phyloP scores from a whole-genome alignment of 2,888 invertebrate genomes.

The Spatulosminthurus flaviceps region DNA sequence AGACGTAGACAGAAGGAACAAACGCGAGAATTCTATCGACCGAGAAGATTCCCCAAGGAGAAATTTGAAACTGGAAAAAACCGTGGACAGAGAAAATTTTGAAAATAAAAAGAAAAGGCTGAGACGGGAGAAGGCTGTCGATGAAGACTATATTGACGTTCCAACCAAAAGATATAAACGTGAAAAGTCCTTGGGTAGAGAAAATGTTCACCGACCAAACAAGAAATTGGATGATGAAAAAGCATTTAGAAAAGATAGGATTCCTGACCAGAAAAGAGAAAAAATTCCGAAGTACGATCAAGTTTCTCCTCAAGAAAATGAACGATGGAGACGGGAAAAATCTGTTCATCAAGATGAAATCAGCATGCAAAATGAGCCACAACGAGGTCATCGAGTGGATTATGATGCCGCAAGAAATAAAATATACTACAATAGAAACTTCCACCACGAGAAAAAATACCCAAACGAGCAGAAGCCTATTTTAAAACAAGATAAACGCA shows the following conservation, averaged over 20 bases:
- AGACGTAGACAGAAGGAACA: slow-evolving; percentile 28
- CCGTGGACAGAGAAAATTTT: too few relatives aligned
- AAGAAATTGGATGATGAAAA: slow-evolving; percentile 29
- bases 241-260: neutral
- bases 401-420: neutral
- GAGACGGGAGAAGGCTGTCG: too few relatives aligned
- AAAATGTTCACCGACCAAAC: slow-evolving; percentile 5
- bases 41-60: too few relatives aligned
- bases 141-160: too few relatives aligned
- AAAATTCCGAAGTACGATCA: too few relatives aligned
- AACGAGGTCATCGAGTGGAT: neutral
- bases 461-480: too few relatives aligned
- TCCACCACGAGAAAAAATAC: too few relatives aligned
- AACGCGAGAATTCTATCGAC: too few relatives aligned
- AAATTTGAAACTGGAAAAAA: too few relatives aligned
- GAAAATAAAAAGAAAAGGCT: too few relatives aligned
- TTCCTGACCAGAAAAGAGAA: slow-evolving; percentile 18
- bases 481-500: neutral
- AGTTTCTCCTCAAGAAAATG: too few relatives aligned
- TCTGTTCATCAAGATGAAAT: neutral
- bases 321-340: neutral
- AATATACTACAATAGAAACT: too few relatives aligned
- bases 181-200: slow-evolving; percentile 10
- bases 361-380: neutral
- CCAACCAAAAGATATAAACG: neutral